Conservation (phyloP, 2,888 invertebrate species). For the Plagodis pulveraria region DNA sequence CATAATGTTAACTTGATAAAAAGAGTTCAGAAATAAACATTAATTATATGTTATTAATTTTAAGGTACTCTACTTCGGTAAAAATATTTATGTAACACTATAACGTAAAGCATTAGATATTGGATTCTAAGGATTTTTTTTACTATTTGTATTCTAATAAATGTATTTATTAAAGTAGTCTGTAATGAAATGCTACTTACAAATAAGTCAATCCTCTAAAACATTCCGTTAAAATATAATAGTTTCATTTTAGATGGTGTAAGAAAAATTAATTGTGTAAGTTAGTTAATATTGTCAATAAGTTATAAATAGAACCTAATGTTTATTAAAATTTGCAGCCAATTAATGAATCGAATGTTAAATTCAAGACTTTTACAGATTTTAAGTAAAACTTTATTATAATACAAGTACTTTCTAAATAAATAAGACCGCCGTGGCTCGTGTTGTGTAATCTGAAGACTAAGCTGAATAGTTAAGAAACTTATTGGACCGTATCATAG, state of each 20-base stretch:
- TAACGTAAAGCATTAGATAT: neutral
- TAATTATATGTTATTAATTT: too few species aligned
- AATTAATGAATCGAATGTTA: too few species aligned
- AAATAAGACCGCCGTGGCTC: slow-evolving; percentile 59
- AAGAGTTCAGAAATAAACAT: neutral
- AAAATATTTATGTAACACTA: neutral
- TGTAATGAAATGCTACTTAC: neutral
- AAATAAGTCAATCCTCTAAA: slow-evolving; percentile 42
- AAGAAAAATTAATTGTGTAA: too few species aligned
- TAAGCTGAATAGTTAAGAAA: neutral
- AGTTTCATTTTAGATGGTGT: slow-evolving; percentile 26
- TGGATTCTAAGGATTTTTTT: too few species aligned
- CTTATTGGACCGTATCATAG: slow-evolving; percentile 11
- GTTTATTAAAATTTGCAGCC: too few species aligned
- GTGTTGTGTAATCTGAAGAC: slow-evolving; percentile 22
- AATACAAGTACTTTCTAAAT: slow-evolving; percentile 30
- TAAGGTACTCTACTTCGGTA: too few species aligned
- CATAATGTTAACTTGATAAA: slow-evolving; percentile 11
- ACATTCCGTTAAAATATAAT: slow-evolving; percentile 62
- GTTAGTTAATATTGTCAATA: too few species aligned
- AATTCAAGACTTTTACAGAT: too few species aligned
- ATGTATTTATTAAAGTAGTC: neutral
- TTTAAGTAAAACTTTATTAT: too few species aligned
- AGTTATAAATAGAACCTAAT: too few species aligned
- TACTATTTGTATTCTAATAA: too few species aligned